These are phyloP conservation scores for Chloropsis cyanopogon DNA, from an alignment of 2,113 vertebrate genomes.

Conservation along the genomic window DNA sequence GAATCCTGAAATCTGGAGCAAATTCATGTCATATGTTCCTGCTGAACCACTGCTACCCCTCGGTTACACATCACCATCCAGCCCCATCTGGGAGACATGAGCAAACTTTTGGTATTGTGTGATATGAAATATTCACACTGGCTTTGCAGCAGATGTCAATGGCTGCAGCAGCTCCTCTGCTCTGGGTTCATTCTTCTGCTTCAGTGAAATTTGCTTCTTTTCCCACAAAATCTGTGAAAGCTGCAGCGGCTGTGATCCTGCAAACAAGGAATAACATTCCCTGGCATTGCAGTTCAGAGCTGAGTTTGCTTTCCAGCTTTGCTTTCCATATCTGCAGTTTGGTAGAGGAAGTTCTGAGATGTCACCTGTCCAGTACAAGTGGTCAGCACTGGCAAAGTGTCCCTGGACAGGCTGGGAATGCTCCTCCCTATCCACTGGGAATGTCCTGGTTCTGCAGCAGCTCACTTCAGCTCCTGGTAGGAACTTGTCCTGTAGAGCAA, in stretches of 20 bases:
- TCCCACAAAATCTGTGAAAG: neutral
- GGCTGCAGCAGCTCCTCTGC: conserved; percentile 20
- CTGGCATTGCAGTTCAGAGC: neutral
- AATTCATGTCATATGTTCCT: neutral
- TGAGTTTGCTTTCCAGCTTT: neutral
- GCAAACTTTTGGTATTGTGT: neutral
- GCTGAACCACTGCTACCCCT: neutral
- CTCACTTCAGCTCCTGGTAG: accelerated
- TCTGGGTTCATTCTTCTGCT: neutral
- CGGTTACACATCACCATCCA: neutral
- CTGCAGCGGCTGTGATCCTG: conserved; percentile 1
- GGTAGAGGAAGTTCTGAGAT: neutral
- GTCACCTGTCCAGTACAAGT: neutral
- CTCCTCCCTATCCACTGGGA: neutral
- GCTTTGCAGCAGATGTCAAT: conserved; percentile 32
- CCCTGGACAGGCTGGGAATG: neutral
- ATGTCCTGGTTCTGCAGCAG: neutral
- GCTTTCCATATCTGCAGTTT: neutral
- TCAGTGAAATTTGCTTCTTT: neutral
- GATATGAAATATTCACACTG: conserved; percentile 29
- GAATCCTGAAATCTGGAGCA: conserved; percentile 26
- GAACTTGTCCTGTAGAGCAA: neutral
- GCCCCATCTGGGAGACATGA: neutral
- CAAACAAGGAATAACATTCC: neutral
- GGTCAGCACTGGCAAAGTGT: neutral